Conservation (phyloP, 2,888 invertebrate species). For the Erynnis tages region DNA sequence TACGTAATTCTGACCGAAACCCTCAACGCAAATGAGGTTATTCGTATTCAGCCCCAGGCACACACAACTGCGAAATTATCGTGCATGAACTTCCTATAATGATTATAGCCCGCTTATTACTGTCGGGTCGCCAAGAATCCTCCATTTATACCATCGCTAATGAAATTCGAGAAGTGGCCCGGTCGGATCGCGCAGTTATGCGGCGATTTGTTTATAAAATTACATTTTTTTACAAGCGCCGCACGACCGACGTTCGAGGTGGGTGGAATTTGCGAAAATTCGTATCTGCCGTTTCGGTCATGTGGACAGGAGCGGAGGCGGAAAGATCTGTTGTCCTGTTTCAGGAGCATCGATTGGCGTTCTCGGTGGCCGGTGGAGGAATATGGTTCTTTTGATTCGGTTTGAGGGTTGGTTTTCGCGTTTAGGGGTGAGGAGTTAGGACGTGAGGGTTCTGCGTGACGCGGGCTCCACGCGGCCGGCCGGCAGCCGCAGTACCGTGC, state of each 20-base stretch:
- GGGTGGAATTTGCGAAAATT: constrained; percentile 56
- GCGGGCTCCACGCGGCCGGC: constrained; percentile 65
- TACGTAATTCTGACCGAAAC: neutral
- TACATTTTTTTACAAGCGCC: constrained; percentile 51
- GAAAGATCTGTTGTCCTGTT: constrained; percentile 75
- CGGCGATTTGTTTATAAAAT: constrained; percentile 57
- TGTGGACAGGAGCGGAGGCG: constrained; percentile 66
- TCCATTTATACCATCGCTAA: constrained; percentile 47
- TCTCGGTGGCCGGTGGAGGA: constrained; percentile 35
- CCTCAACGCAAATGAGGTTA: constrained; percentile 1
- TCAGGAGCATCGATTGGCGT: constrained; percentile 77
- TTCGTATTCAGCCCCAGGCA: constrained; percentile 18
- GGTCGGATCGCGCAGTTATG: constrained; percentile 39
- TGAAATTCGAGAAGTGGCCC: constrained; percentile 51
- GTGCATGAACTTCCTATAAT: constrained; percentile 39
- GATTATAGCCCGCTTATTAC: constrained; percentile 50
- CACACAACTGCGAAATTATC: constrained; percentile 34
- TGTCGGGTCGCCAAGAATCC: constrained; percentile 42
- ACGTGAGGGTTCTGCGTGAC: constrained; percentile 52
- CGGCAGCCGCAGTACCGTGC: constrained; percentile 74
- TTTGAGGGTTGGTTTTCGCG: constrained; percentile 41
- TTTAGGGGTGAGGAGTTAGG: constrained; percentile 47
- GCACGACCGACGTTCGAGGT: constrained; percentile 38
- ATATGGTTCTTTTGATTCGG: constrained; percentile 37
- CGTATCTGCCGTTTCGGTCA: constrained; percentile 51